Evolutionary conservation across 2,888 invertebrate species (phyloP), one percentile per base, ranked within the genome.

Genomic region (Drosophila anomalata): DNA sequence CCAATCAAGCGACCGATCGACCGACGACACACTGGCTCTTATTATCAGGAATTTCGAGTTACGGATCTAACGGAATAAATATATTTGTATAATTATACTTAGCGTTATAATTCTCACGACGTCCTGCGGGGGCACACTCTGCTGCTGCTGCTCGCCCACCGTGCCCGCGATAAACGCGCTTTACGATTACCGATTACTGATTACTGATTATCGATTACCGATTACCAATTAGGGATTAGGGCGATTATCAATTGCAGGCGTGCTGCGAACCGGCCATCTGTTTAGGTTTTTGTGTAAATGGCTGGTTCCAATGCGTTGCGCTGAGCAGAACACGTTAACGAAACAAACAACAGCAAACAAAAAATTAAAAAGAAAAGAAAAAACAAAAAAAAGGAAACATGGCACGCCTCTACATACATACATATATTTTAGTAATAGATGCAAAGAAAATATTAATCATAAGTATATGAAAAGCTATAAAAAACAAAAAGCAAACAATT

Each of bases 1-100:
- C 65, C 55, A 84, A 84, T 74, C 71, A 79, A 79, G 62, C 79
- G 75, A 80, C 79, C 72, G 74, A 84, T 60, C 85, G 85, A 78
- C 78, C 77, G 77, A 79, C 77, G 88, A 81, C 74, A 74, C 81
- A 50, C 78, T 75, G 72, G 77, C 86, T 82, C 86, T 73, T 85
- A 73, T 78, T 72, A 81, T 70, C 80, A 85, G 74, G 76, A 78
- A 81, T 78, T 74, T 72, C 73, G 87, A 88, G 77, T 73, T 77
- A 77, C 75, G 88, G 80, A 83, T 75, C 69, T 77, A 72, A 86
- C 71, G 78, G 88, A 80, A 77, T 66, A 67, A 70, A 77, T 78
- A 78, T 78, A 89, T 75, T 87, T 77, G 89, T 86, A 89, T 83
- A 90, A 87, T 89, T 78, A 79, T 77, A 87, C 71, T 83, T 88